These are phyloP conservation scores for Trachymyrmex cornetzi DNA, from an alignment of 1,140 invertebrate genomes.

Conservation along the genomic window DNA sequence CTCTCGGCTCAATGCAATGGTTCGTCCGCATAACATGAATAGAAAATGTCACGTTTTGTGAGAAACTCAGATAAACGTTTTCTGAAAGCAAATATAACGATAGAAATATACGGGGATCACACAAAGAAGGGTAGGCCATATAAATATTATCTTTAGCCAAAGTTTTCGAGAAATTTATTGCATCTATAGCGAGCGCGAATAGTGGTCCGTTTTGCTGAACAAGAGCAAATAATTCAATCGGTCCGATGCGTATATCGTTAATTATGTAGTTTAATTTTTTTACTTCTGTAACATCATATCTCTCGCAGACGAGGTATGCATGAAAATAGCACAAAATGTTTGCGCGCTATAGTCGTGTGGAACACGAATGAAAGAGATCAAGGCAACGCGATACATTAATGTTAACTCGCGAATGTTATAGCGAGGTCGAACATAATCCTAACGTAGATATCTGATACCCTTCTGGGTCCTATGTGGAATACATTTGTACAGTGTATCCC, in stretches of 20 bases:
- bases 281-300: neutral
- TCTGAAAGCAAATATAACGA: neutral
- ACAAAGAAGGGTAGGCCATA: neutral
- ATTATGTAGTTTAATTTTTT: conserved; percentile 13
- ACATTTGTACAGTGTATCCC: neutral
- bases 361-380: conserved; percentile 28
- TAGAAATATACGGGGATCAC: conserved; percentile 13
- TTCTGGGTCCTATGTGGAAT: neutral
- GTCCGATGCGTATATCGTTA: neutral
- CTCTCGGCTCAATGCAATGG: neutral
- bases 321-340: conserved; percentile 5
- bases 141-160: conserved; percentile 44
- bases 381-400: conserved; percentile 33
- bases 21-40: neutral
- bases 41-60: neutral
- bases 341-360: neutral
- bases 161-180: conserved; percentile 33
- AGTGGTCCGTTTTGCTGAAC: neutral
- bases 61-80: neutral
- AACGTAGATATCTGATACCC: conserved; percentile 11
- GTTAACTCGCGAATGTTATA: conserved; percentile 6
- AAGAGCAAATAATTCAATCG: conserved; percentile 17
- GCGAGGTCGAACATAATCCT: conserved; percentile 30
- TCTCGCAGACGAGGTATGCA: neutral
- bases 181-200: neutral